These are phyloP conservation scores for Empidonax traillii DNA, from an alignment of 2,113 vertebrate genomes.

Conservation along the genomic window DNA sequence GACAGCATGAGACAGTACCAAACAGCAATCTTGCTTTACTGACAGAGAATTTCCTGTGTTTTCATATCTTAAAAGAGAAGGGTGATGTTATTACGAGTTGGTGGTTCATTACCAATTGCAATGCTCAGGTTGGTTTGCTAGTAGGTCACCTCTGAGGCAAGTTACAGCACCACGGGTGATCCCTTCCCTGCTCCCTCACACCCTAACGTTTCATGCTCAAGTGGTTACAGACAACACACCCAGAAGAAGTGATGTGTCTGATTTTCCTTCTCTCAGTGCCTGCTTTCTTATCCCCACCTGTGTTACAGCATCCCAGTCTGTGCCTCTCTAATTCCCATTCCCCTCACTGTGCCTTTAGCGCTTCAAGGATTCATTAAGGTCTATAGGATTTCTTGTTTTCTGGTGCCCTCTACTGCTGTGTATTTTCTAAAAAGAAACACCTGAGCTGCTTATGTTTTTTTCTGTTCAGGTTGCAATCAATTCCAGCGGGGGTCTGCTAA, in stretches of 20 bases:
- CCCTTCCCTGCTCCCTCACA: background rate
- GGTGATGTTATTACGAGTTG: rapidly evolving
- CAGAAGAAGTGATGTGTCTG: background rate
- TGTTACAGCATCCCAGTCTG: rapidly evolving
- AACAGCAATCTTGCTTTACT: background rate
- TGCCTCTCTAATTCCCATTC: background rate
- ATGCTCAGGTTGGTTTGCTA: background rate
- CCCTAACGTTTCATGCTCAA: background rate
- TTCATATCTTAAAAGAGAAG: background rate
- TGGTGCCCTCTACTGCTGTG: conserved; percentile 8
- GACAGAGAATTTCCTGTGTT: background rate
- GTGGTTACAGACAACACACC: background rate
- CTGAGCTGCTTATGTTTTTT: background rate
- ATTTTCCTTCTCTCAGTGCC: background rate
- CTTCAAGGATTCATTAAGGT: background rate
- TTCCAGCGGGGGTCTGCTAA: background rate
- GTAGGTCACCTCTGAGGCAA: background rate
- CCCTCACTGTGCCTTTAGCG: rapidly evolving
- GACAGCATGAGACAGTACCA: background rate
- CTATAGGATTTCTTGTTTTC: background rate
- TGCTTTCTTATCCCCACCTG: background rate
- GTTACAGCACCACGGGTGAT: background rate
- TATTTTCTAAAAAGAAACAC: background rate
- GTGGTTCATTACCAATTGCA: background rate
- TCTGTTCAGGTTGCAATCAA: background rate